Evolutionary conservation across 2,797 vertebrate species (phyloP), one percentile per base, ranked within the genome.

Genomic region (Aphelocoma californica): DNA sequence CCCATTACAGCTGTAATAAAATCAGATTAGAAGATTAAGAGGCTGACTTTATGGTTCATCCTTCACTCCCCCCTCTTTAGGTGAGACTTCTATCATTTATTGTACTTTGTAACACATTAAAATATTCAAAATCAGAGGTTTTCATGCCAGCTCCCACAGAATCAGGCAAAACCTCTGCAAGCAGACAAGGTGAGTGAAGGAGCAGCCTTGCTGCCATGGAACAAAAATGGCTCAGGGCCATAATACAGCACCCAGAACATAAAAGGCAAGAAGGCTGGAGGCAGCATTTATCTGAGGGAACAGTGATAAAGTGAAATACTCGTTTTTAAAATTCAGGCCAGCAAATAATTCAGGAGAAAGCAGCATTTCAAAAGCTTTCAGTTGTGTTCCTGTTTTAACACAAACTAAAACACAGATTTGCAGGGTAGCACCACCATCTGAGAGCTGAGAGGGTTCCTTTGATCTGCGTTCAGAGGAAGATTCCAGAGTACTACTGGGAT

Each of bases 1-100:
- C 95, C 94, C 94, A 95, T 98, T 97, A 97, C 80, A 95, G 82
- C 88, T 72, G 14, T 91, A 96, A 97, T 97, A 98, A 98, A 97
- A 97, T 90, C 91, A 93, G 86, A 95, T 51, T 13, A 91, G 89
- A 97, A 97, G 94, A 98, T 91, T 75, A 93, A 97, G 96, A 96
- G 92, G 82, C 54, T 94, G 81, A 38, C 78, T 93, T 97, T 96
- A 96, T 57, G 67, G 71, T 83, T 92, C 88, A 83, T 95, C 70
- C 78, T 89, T 51, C 78, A 90, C 72, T 60, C 51, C 23, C 23
- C 12, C 29, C 71, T 71, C 80, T 92, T 95, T 42, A 88, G 90
- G 85, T 85, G 88, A 95, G 70, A 89, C 82, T 92, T 93, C 54
- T 81, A 61, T 78, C 26, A 25, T 48, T 48, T 86, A 92, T 38